Conservation (phyloP, 2,113 vertebrate genomes). For the Upupa epops region DNA sequence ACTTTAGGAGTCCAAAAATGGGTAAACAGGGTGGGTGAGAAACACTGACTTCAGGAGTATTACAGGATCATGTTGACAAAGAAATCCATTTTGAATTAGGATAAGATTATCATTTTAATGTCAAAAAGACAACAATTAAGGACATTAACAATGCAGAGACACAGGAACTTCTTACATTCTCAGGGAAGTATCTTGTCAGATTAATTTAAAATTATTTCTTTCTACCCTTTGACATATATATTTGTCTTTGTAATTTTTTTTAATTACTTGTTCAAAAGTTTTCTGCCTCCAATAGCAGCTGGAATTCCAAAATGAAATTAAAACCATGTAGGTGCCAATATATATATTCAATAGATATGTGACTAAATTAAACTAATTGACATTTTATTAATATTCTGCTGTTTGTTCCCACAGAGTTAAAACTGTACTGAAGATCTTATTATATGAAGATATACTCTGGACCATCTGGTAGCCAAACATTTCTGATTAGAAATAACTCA, state of each 20-base stretch:
- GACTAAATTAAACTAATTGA: constrained; percentile 83
- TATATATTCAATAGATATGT: constrained; percentile 70
- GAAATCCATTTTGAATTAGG: not conserved
- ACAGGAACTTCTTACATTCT: not conserved
- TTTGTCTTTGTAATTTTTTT: not conserved
- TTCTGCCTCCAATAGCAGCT: constrained; percentile 40
- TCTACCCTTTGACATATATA: not conserved
- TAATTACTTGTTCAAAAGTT: constrained; percentile 39
- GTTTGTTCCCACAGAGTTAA: constrained; percentile 77
- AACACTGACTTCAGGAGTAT: not conserved
- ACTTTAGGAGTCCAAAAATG: rapidly evolving
- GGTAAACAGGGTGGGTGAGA: rapidly evolving
- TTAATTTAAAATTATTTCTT: constrained; percentile 32
- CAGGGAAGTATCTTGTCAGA: not conserved
- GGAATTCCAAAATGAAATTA: constrained; percentile 71
- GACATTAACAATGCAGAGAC: not conserved
- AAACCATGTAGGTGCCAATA: constrained; percentile 73
- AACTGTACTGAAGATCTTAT: constrained; percentile 58
- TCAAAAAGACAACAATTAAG: not conserved
- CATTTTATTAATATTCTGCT: constrained; percentile 82
- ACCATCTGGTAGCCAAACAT: constrained; percentile 77
- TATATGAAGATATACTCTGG: constrained; percentile 72
- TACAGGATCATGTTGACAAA: not conserved
- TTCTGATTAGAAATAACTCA: constrained; percentile 78
- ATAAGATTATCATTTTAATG: not conserved